Percentiles rank a stretch among this genome's conserved stretches.
These are phyloP conservation scores for Hemichromis elongatus DNA, from an alignment of 2,113 vertebrate species.

Conservation along the genomic window DNA sequence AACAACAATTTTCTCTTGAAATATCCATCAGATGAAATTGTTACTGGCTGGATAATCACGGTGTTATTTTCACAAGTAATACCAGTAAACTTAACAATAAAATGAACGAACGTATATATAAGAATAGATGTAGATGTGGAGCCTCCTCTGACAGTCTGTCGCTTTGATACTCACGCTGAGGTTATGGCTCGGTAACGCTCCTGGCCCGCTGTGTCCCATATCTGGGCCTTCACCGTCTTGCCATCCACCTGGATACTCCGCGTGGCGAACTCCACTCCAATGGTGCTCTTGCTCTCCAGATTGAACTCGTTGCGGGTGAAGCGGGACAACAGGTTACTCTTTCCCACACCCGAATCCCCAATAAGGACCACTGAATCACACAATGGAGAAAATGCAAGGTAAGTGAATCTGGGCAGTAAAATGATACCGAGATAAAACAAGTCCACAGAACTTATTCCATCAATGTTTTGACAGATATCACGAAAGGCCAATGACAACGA, in stretches of 20 bases:
- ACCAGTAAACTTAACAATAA: not conserved
- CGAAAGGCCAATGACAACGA: not conserved
- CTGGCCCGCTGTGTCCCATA: constrained; percentile 93
- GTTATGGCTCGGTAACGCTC: constrained; percentile 94
- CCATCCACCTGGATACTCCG: constrained; percentile 75
- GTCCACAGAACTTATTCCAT: not conserved
- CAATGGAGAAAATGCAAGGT: not conserved
- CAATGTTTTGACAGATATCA: not conserved
- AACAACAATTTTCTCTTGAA: not conserved
- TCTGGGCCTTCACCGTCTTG: constrained; percentile 94
- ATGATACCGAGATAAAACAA: not conserved
- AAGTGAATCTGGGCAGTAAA: not conserved
- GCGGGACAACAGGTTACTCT: constrained; percentile 72
- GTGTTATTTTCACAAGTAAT: no score
- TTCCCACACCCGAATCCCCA: constrained; percentile 79
- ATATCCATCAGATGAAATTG: not conserved
- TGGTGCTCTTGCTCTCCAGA: constrained; percentile 75
- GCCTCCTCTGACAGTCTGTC: not conserved
- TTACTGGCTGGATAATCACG: no score
- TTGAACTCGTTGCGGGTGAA: constrained; percentile 75
- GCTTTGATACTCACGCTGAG: constrained; percentile 80
- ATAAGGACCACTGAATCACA: constrained; percentile 84
- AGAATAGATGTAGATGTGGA: not conserved
- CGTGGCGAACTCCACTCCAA: constrained; percentile 72
- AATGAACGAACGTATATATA: fast-evolving